Percentiles rank a stretch among this genome's conserved stretches.
Conservation (phyloP, 2,113 vertebrate species). For the Chaetops frenatus region DNA sequence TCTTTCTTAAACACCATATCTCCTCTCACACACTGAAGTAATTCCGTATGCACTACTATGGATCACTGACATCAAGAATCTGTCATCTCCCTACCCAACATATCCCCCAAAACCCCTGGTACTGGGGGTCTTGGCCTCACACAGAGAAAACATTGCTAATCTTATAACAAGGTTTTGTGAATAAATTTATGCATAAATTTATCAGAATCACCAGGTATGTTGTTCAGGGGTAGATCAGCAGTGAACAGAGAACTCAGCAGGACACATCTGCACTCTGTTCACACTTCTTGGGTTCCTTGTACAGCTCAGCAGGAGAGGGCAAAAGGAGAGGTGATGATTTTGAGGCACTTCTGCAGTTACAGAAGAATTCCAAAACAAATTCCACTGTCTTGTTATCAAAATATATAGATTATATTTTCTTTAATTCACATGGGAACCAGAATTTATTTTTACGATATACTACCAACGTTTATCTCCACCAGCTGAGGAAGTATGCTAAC, state of each 20-base stretch:
- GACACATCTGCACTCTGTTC: background rate
- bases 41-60: background rate
- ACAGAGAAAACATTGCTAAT: background rate
- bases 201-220: background rate
- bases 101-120: background rate
- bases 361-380: background rate
- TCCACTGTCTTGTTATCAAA: background rate
- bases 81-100: background rate
- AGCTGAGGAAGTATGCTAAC: background rate
- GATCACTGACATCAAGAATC: background rate
- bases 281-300: background rate
- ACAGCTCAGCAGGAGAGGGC: background rate
- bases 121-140: background rate
- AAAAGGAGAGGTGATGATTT: background rate
- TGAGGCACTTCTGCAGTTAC: background rate
- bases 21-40: background rate
- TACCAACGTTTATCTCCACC: background rate
- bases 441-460: background rate
- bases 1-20: background rate
- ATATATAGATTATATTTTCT: background rate
- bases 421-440: background rate
- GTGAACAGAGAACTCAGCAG: background rate
- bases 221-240: background rate
- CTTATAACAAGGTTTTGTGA: background rate
- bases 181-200: background rate